These are phyloP conservation scores for Chrysodeixis includens DNA, from an alignment of 2,888 invertebrate species.

Conservation along the genomic window DNA sequence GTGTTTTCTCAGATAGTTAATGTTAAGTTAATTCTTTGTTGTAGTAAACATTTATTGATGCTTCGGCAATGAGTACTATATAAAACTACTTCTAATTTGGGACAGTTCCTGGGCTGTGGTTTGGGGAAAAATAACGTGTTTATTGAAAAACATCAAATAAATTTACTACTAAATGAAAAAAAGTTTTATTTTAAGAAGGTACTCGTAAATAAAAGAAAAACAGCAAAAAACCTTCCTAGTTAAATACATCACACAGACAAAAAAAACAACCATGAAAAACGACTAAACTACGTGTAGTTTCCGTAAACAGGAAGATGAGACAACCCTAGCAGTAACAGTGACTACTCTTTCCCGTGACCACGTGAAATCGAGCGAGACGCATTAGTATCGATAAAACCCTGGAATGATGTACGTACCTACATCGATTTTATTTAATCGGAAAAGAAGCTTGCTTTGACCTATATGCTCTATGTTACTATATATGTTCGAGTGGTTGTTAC, in stretches of 20 bases:
- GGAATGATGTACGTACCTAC: slow-evolving; percentile 43
- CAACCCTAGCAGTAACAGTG: slow-evolving; percentile 52
- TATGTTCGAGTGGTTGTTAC: not conserved
- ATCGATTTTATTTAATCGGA: slow-evolving; percentile 44
- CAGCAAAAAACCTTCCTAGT: slow-evolving; percentile 2
- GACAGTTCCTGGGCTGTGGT: too few species aligned
- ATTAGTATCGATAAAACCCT: slow-evolving; percentile 67
- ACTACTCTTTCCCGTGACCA: slow-evolving; percentile 61
- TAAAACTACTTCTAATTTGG: too few species aligned
- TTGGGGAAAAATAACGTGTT: too few species aligned
- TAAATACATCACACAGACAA: slow-evolving; percentile 23
- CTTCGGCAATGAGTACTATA: too few species aligned
- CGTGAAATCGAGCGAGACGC: slow-evolving; percentile 70
- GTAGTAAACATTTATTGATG: too few species aligned
- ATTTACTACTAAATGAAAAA: too few species aligned
- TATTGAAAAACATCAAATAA: too few species aligned
- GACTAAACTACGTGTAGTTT: slow-evolving; percentile 32
- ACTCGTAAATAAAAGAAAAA: not conserved
- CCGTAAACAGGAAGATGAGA: slow-evolving; percentile 46
- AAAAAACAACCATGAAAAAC: slow-evolving; percentile 40
- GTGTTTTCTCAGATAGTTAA: too few species aligned
- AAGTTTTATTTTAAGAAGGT: too few species aligned
- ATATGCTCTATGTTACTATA: slow-evolving; percentile 6
- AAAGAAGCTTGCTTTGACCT: slow-evolving; percentile 34
- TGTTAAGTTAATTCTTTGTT: too few species aligned